These are phyloP conservation scores for Rotaria sp. DNA, from an alignment of 2,888 invertebrate species.

Conservation along the genomic window DNA sequence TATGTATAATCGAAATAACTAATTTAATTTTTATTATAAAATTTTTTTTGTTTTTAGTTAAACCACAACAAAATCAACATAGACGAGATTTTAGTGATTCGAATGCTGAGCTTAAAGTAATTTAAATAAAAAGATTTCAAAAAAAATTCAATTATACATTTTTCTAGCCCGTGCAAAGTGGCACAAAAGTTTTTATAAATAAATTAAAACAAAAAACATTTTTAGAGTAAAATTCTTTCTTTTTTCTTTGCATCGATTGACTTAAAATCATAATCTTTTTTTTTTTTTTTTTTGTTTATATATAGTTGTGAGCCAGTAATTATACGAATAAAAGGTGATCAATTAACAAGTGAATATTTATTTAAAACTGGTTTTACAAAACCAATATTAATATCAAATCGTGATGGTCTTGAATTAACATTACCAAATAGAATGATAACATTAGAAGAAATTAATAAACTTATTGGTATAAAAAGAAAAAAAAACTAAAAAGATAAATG, in stretches of 20 bases:
- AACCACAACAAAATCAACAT: constrained; percentile 63
- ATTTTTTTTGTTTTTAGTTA: constrained; percentile 55
- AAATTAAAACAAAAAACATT: constrained; percentile 65
- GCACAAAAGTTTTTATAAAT: constrained; percentile 64
- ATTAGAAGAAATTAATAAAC: constrained; percentile 64
- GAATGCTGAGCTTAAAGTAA: constrained; percentile 58
- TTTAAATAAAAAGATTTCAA: not conserved
- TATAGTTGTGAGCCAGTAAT: constrained; percentile 22
- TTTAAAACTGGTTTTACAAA: constrained; percentile 64
- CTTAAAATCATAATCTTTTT: not conserved
- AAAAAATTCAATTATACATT: not conserved
- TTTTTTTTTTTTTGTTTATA: not conserved
- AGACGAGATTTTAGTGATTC: constrained; percentile 65
- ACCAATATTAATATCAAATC: constrained; percentile 65
- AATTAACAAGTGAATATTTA: constrained; percentile 63
- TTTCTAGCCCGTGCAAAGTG: constrained; percentile 62
- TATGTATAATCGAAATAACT: constrained; percentile 59
- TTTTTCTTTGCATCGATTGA: too few relatives aligned
- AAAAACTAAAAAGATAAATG: too few relatives aligned
- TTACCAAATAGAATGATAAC: constrained; percentile 65
- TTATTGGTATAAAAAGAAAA: constrained; percentile 59
- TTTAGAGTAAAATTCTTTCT: constrained; percentile 52
- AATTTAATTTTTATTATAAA: not conserved
- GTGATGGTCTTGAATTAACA: constrained; percentile 65
- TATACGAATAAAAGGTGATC: constrained; percentile 57